A percentile compares a stretch with the other conserved stretches of the same genome.
phyloP scores from a whole-genome alignment of 1,140 invertebrate genomes.

The Listronotus bonariensis region DNA sequence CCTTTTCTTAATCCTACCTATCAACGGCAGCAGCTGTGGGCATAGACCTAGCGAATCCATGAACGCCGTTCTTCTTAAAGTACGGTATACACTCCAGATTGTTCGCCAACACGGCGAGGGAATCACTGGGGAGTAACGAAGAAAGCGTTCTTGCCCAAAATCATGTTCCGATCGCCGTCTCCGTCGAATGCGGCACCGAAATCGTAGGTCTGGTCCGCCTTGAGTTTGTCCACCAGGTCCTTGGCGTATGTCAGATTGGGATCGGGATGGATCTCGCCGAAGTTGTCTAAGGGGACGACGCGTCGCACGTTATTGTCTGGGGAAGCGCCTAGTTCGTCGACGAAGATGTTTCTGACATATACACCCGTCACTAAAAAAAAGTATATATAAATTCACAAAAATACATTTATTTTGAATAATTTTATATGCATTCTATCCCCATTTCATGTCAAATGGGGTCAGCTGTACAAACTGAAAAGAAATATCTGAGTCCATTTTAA shows the following conservation, averaged over 20 bases:
- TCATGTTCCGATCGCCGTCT: conserved; percentile 98
- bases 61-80: conserved; percentile 83
- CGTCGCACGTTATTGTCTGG: conserved; percentile 70
- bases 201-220: conserved; percentile 76
- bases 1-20: conserved; percentile 57
- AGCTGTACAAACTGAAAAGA: no score
- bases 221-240: conserved; percentile 72
- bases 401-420: no score
- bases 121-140: conserved; percentile 98
- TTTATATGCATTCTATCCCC: no score
- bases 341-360: conserved; percentile 89
- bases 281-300: conserved; percentile 84
- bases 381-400: background rate
- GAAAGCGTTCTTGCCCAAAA: conserved; percentile 94
- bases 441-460: no score
- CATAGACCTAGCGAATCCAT: conserved; percentile 96
- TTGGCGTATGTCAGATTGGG: conserved; percentile 97
- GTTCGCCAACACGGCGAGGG: conserved; percentile 92
- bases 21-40: conserved; percentile 97
- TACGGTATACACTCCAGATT: conserved; percentile 93
- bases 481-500: no score
- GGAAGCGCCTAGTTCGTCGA: conserved; percentile 80
- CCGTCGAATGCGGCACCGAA: conserved; percentile 99
- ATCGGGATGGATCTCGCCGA: conserved; percentile 97
- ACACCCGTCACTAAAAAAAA: conserved; percentile 86